A percentile compares a stretch with the other conserved stretches of the same genome.
phyloP scores from a whole-genome alignment of 2,797 vertebrate genomes.

The Chrysocyon brachyurus region DNA sequence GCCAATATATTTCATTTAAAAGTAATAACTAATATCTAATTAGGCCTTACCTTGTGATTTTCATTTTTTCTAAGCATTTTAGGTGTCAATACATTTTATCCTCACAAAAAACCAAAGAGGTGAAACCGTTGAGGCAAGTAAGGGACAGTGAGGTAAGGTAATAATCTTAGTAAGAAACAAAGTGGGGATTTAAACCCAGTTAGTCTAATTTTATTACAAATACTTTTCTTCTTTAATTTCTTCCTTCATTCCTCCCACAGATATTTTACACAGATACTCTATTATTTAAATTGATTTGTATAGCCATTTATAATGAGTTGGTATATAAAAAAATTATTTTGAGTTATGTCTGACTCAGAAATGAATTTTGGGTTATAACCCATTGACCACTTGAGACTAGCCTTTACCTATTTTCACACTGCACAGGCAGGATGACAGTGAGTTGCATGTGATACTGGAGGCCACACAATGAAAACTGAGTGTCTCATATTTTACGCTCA shows the following conservation, averaged over 20 bases:
- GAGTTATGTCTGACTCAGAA: neutral
- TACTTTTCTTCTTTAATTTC: neutral
- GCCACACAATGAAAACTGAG: neutral
- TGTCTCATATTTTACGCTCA: neutral
- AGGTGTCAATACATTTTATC: conserved; percentile 6
- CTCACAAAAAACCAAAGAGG: neutral
- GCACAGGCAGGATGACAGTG: neutral
- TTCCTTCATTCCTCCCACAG: neutral
- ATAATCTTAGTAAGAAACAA: neutral
- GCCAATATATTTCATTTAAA: conserved; percentile 4
- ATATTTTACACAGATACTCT: neutral
- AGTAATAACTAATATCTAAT: neutral
- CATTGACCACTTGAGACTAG: conserved; percentile 31
- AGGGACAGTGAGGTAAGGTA: conserved; percentile 11
- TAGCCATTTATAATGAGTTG: conserved; percentile 18
- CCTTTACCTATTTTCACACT: conserved; percentile 65
- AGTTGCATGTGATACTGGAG: neutral
- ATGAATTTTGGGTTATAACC: conserved; percentile 15
- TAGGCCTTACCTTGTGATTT: neutral
- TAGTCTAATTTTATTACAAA: neutral
- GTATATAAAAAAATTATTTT: neutral
- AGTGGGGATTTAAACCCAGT: neutral
- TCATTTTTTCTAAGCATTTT: conserved; percentile 7
- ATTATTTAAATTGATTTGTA: conserved; percentile 45
- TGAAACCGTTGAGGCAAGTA: neutral